Evolutionary conservation across 2,113 vertebrate species (phyloP).

Genomic region (Crypturellus undulatus): DNA sequence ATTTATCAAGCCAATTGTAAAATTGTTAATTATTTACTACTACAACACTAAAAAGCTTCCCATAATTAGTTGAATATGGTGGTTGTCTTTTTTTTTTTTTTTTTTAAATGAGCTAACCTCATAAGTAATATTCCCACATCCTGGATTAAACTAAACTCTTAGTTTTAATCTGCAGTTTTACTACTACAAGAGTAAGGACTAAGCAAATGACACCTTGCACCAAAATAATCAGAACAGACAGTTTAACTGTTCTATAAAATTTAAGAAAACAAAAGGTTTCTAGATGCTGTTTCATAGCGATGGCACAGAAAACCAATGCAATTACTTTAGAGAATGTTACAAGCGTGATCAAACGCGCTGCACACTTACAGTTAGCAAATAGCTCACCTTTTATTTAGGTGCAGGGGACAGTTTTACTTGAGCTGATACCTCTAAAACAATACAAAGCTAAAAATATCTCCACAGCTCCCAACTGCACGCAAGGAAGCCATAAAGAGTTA

Average conservation of each 20-base stretch:
- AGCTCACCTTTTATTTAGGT: background rate
- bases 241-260: background rate
- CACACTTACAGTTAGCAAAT: background rate
- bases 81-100: background rate
- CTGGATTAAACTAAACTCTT: background rate
- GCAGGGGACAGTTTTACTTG: background rate
- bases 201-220: background rate
- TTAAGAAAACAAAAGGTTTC: background rate
- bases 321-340: background rate
- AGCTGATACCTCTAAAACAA: background rate
- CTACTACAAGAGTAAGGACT: background rate
- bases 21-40: slow-evolving; percentile 18
- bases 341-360: background rate
- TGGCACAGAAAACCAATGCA: background rate
- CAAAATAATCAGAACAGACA: background rate
- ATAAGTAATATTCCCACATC: background rate
- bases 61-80: background rate
- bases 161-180: background rate
- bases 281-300: background rate
- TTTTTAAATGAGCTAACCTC: background rate
- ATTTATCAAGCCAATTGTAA: slow-evolving; percentile 33
- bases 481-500: background rate
- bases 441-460: background rate
- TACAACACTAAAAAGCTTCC: background rate
- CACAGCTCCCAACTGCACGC: background rate